Evolutionary conservation across 2,113 vertebrate genomes (phyloP), one percentile per base, ranked within the genome.

Genomic region (Coturnix japonica): DNA sequence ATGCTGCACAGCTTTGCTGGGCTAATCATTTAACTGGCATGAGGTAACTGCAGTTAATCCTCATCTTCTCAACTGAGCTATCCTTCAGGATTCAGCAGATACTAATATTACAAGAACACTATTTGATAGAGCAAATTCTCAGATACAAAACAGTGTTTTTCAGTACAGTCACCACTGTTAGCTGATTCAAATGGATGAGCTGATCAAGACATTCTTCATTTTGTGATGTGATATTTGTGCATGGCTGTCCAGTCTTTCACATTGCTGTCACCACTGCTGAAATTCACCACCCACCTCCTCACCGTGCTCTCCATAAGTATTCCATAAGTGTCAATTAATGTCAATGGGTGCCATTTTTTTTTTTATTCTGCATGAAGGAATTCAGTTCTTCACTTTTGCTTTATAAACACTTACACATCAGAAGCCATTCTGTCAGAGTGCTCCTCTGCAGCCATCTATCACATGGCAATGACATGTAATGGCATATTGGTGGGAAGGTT

Each of bases 11-110:
- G 30, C 31, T 74, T 9, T 41, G 8, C 51, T 14, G 23, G 37
- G 31, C 2, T 6, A 6, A 28, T 66, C 26, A 13, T 39, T 47
- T 31, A 39, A 20, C 2, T n/a, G 60, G 11, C 4, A 17, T 0
- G 0, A 25, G 8, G 11, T 51, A 39, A 31, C 25, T 25, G 7
- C 53, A 84, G 49, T 47, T 5, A 43, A 13, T 7, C 4, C 3
- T 47, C 4, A 5, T 30, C 10, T 16, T 61, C 28, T 46, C 69
- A 85, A 18, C 16, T 22, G 1, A 39, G 31, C 37, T 92, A 47
- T 67, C n/a, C n/a, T n/a, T n/a, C n/a, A n/a, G n/a, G n/a, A n/a
- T n/a, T n/a, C n/a, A n/a, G n/a, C n/a, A n/a, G 53, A 31, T 31
- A 31, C 28, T 31, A 54, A 54, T 30, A 54, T 16, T 18, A 54